These are phyloP conservation scores for Aphelinus atriplicis DNA, from an alignment of 1,140 invertebrate genomes.

Conservation along the genomic window DNA sequence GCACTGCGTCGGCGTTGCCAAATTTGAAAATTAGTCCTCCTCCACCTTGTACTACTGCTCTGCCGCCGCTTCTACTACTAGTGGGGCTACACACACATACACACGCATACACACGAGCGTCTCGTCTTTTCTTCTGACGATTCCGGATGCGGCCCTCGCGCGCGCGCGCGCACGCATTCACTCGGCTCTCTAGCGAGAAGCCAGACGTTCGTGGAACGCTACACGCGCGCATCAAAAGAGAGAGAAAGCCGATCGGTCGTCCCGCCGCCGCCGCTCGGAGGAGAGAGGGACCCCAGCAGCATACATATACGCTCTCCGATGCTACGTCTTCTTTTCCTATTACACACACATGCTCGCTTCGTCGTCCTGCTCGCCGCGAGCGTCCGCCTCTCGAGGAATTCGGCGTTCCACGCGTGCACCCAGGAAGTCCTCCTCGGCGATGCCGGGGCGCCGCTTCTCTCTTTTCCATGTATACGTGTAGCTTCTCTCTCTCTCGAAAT, in stretches of 20 bases:
- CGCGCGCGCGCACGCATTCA: background rate
- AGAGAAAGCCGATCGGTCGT: slow-evolving; percentile 30
- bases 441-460: background rate
- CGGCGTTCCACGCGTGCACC: no score
- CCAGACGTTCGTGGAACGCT: slow-evolving; percentile 31
- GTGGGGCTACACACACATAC: no score
- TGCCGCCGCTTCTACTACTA: no score
- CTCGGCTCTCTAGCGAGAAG: no score
- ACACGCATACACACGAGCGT: background rate
- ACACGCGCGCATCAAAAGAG: slow-evolving; percentile 29
- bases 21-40: slow-evolving; percentile 41
- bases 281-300: no score
- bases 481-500: background rate
- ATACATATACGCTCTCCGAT: no score
- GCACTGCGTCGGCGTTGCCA: slow-evolving; percentile 36
- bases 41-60: background rate
- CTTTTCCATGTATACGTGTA: no score
- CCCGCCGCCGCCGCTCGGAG: no score
- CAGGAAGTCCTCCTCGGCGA: background rate
- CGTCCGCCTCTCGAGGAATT: background rate
- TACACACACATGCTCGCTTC: no score
- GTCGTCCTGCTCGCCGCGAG: background rate
- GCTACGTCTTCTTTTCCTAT: no score
- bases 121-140: slow-evolving; percentile 24
- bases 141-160: slow-evolving; percentile 19